A percentile compares a stretch with the other conserved stretches of the same genome.
phyloP scores from a whole-genome alignment of 1,140 invertebrate genomes.

The Brachionus rotundiformis region DNA sequence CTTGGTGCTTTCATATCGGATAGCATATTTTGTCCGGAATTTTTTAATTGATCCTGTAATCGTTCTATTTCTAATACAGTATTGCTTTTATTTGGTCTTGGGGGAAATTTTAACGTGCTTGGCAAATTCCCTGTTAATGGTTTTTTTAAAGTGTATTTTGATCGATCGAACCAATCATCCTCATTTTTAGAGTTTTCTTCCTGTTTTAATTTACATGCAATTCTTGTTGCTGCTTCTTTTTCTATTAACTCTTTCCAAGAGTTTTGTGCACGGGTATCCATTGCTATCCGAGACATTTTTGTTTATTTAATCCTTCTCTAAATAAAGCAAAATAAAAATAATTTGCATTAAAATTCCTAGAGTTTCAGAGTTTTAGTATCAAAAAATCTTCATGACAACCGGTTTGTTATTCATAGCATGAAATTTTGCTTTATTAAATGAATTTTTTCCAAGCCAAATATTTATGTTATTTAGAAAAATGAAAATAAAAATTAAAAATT shows the following conservation, averaged over 20 bases:
- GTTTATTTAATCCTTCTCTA: too few species aligned
- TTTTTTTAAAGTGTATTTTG: slow-evolving; percentile 31
- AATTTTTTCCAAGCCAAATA: slow-evolving; percentile 24
- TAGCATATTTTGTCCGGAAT: background rate
- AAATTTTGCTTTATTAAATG: slow-evolving; percentile 29
- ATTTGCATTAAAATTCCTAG: too few species aligned
- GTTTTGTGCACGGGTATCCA: slow-evolving; percentile 52
- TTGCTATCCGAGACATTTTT: slow-evolving; percentile 49
- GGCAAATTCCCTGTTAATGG: background rate
- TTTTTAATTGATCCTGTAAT: slow-evolving; percentile 32
- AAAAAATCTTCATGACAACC: slow-evolving; percentile 36
- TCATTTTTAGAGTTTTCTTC: slow-evolving; percentile 27
- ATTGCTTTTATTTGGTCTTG: slow-evolving; percentile 14
- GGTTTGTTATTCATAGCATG: slow-evolving; percentile 31
- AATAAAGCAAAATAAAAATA: too few species aligned
- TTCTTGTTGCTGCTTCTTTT: slow-evolving; percentile 47
- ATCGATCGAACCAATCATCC: slow-evolving; percentile 33
- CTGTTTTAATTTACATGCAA: slow-evolving; percentile 44
- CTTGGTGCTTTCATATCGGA: slow-evolving; percentile 39
- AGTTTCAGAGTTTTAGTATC: slow-evolving; percentile 31
- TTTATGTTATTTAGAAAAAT: slow-evolving; percentile 29
- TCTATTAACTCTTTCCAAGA: slow-evolving; percentile 52
- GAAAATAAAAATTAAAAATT: slow-evolving; percentile 26
- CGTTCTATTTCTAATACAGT: background rate
- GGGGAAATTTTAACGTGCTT: slow-evolving; percentile 29